phyloP scores from a whole-genome alignment of 92 coral and sea anemone species.

The Hydrozoanthus gracilis region DNA sequence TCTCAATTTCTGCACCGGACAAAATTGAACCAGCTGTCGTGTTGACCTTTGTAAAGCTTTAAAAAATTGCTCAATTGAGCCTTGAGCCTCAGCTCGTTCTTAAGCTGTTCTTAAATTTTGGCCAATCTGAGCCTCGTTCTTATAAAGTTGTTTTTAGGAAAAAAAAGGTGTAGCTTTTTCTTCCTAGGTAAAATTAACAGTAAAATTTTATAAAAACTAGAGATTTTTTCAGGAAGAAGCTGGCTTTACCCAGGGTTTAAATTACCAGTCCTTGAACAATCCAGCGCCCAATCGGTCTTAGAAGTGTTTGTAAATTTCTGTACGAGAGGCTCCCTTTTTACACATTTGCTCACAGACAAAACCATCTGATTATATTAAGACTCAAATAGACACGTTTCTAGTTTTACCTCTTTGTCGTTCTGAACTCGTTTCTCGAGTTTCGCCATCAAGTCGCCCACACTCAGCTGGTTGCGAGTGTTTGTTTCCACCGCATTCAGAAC shows the following conservation, averaged over 20 bases:
- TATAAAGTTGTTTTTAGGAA: too few relatives aligned
- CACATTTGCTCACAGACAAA: too few relatives aligned
- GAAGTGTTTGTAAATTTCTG: background rate
- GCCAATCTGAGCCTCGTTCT: background rate
- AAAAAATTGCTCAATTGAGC: too few relatives aligned
- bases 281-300: background rate
- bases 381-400: too few relatives aligned
- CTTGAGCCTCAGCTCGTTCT: too few relatives aligned
- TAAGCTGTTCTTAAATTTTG: too few relatives aligned
- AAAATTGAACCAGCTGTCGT: too few relatives aligned
- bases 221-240: background rate
- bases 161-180: background rate
- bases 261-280: background rate
- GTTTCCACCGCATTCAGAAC: constrained; percentile 78
- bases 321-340: background rate
- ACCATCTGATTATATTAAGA: too few relatives aligned
- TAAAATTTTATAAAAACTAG: background rate
- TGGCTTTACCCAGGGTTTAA: background rate
- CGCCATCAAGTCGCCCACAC: constrained; percentile 68
- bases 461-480: constrained; percentile 67
- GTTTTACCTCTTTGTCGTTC: constrained; percentile 82
- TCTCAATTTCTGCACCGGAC: background rate
- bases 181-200: background rate
- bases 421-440: constrained; percentile 79
- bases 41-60: too few relatives aligned